phyloP scores from a whole-genome alignment of 23 tunicate species.

The Halocynthia roretzi region DNA sequence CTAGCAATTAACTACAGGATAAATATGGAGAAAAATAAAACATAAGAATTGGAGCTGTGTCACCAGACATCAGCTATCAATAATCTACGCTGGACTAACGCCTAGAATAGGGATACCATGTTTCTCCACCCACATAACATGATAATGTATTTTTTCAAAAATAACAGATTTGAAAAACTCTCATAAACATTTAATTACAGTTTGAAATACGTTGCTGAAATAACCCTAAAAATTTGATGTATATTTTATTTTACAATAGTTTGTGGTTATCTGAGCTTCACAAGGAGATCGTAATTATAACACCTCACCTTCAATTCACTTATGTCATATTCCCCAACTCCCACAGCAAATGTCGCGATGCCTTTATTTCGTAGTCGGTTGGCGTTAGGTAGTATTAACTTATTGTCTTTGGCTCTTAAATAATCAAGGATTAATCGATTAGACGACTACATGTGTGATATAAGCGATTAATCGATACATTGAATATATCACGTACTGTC shows the following conservation, averaged over 20 bases:
- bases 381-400: neutral
- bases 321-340: neutral
- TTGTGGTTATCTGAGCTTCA: too few relatives aligned
- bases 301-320: neutral
- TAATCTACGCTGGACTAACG: neutral
- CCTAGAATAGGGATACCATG: too few relatives aligned
- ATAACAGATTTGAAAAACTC: neutral
- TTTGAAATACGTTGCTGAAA: too few relatives aligned
- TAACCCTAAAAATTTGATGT: too few relatives aligned
- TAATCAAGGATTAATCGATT: neutral
- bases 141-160: too few relatives aligned
- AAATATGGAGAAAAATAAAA: neutral
- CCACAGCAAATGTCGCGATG: neutral
- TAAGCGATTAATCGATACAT: neutral
- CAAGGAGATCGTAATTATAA: too few relatives aligned
- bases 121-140: too few relatives aligned
- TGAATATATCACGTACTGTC: neutral
- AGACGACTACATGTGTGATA: neutral
- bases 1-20: neutral
- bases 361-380: neutral
- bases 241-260: too few relatives aligned
- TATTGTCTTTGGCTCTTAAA: constrained; percentile 4
- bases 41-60: neutral
- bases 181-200: neutral
- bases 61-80: neutral